Percentiles rank a stretch among this genome's conserved stretches.
Evolutionary conservation across 1,140 invertebrate species (phyloP).

Genomic region (Sinonovacula constricta): DNA sequence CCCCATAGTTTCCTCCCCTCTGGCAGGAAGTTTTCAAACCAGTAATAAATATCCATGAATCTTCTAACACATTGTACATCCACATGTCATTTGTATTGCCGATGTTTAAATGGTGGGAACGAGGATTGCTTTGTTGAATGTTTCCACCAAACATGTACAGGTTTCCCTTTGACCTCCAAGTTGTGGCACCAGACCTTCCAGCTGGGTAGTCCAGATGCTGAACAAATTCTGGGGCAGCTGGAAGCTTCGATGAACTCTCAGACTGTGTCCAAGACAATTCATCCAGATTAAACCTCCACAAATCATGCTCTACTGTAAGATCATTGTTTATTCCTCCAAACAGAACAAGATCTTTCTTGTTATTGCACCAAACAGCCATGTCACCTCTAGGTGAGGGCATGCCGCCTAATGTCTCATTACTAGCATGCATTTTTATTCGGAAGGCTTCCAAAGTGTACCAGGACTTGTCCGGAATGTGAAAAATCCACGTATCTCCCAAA

Average conservation of each 20-base stretch:
- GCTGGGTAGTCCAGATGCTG: constrained; percentile 47
- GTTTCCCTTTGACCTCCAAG: constrained; percentile 48
- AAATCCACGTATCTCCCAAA: constrained; percentile 62
- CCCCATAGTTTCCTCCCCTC: constrained; percentile 29
- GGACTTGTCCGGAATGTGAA: constrained; percentile 36
- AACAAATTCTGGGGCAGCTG: constrained; percentile 31
- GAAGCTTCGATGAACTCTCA: constrained; percentile 17
- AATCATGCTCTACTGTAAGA: constrained; percentile 53
- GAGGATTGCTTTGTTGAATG: constrained; percentile 38
- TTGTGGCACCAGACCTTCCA: constrained; percentile 60
- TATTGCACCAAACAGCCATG: constrained; percentile 57
- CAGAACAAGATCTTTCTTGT: constrained; percentile 47
- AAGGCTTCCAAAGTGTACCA: constrained; percentile 51
- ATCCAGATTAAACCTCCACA: constrained; percentile 59
- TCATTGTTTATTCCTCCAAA: constrained; percentile 61
- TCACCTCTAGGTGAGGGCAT: constrained; percentile 52
- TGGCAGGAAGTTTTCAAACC: constrained; percentile 29
- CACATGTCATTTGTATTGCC: constrained; percentile 62
- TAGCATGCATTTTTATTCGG: constrained; percentile 5
- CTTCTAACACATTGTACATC: constrained; percentile 47
- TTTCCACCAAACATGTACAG: constrained; percentile 67
- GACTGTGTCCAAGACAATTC: constrained; percentile 55
- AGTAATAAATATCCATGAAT: constrained; percentile 49
- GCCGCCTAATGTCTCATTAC: background rate
- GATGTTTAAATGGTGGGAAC: constrained; percentile 41